Conservation (phyloP, 2,888 invertebrate genomes). For the Spodoptera exigua region DNA sequence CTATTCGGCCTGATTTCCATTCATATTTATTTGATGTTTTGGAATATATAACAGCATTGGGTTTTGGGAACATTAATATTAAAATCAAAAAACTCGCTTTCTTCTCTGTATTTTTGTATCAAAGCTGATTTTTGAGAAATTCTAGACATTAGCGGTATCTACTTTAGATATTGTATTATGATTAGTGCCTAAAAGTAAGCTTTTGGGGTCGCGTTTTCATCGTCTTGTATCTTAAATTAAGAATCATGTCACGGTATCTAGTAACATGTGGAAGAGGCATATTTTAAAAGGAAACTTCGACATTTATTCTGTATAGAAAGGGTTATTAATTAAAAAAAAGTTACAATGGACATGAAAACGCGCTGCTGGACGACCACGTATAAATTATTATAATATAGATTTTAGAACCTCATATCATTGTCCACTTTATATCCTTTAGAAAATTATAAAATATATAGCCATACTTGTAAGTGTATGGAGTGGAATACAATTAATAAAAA, state of each 20-base stretch:
- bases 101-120: conserved; percentile 30
- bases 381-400: conserved; percentile 34
- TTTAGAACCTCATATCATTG: conserved; percentile 52
- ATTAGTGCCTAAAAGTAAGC: conserved; percentile 55
- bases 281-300: no score
- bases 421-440: conserved; percentile 47
- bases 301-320: no score
- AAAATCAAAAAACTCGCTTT: conserved; percentile 37
- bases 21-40: conserved; percentile 45
- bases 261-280: no score
- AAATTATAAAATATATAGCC: conserved; percentile 30
- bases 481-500: conserved; percentile 56
- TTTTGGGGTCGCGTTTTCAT: conserved; percentile 42
- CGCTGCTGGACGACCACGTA: conserved; percentile 37
- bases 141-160: conserved; percentile 32
- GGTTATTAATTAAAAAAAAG: not conserved
- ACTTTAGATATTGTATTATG: conserved; percentile 41
- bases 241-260: not conserved
- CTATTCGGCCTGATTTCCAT: conserved; percentile 29
- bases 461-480: conserved; percentile 46
- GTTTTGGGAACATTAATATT: conserved; percentile 59
- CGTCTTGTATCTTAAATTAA: not conserved
- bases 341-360: conserved; percentile 21
- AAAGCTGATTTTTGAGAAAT: conserved; percentile 27
- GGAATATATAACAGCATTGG: conserved; percentile 39